Conservation (phyloP, 2,797 vertebrate genomes). For the Acanthurus lineatus region DNA sequence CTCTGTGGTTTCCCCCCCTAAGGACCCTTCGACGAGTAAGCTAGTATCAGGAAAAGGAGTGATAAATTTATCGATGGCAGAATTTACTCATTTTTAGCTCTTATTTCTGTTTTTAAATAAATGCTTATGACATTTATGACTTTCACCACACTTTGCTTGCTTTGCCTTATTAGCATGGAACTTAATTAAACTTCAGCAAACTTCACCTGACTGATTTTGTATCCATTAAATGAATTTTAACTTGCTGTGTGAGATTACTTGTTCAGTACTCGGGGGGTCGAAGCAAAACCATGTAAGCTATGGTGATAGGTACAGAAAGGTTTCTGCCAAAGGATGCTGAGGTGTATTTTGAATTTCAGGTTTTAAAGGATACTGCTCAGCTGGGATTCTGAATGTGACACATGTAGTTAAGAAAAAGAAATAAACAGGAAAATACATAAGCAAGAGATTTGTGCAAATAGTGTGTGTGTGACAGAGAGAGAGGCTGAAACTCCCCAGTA, state of each 20-base stretch:
- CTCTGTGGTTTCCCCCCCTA: neutral
- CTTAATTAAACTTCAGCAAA: slow-evolving; percentile 55
- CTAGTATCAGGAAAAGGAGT: no score
- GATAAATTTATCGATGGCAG: neutral
- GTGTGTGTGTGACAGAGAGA: slow-evolving; percentile 28
- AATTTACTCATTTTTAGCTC: neutral
- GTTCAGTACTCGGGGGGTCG: slow-evolving; percentile 20
- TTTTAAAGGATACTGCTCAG: slow-evolving; percentile 35
- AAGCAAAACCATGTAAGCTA: slow-evolving; percentile 9
- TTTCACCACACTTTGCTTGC: slow-evolving; percentile 40
- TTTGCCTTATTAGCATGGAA: slow-evolving; percentile 39
- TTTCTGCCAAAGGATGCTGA: slow-evolving; percentile 33
- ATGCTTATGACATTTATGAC: slow-evolving; percentile 51
- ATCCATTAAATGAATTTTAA: slow-evolving; percentile 34
- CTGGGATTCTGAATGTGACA: slow-evolving; percentile 31
- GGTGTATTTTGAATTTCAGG: slow-evolving; percentile 34
- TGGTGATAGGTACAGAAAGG: slow-evolving; percentile 13
- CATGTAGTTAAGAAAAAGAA: neutral
- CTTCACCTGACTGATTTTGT: slow-evolving; percentile 43
- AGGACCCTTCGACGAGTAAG: neutral
- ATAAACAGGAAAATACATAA: slow-evolving; percentile 19
- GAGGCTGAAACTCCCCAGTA: slow-evolving; percentile 30
- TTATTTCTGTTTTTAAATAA: slow-evolving; percentile 34
- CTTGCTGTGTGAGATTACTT: slow-evolving; percentile 28
- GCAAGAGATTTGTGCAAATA: slow-evolving; percentile 18